Conservation (phyloP, 2,888 invertebrate species). For the Selenia dentaria region DNA sequence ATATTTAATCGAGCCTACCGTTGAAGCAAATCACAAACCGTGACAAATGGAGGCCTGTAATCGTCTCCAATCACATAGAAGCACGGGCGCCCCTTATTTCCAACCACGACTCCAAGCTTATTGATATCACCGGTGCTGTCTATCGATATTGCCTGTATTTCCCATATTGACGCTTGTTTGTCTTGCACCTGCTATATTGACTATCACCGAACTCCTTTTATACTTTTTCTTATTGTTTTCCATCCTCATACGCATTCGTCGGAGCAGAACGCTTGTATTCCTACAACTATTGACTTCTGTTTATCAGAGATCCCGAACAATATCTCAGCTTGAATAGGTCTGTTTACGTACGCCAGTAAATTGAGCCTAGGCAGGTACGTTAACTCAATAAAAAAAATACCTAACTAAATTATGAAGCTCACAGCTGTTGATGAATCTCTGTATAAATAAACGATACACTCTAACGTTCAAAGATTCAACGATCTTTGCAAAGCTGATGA, state of each 20-base stretch:
- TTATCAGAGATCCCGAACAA: conserved; percentile 48
- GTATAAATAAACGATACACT: too few species aligned
- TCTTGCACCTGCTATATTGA: conserved; percentile 64
- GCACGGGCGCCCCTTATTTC: conserved; percentile 60
- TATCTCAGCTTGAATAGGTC: conserved; percentile 47
- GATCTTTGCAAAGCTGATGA: conserved; percentile 3
- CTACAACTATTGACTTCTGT: conserved; percentile 59
- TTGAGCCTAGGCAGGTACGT: conserved; percentile 37
- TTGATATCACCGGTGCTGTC: conserved; percentile 61
- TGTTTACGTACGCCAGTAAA: conserved; percentile 49
- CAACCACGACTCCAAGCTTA: conserved; percentile 50
- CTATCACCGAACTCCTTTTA: conserved; percentile 52
- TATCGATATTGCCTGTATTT: conserved; percentile 47
- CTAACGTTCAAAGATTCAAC: background rate
- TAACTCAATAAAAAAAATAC: conserved; percentile 17
- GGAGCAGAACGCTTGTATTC: conserved; percentile 46
- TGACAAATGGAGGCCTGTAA: conserved; percentile 55
- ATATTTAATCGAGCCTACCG: background rate
- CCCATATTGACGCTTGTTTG: conserved; percentile 72
- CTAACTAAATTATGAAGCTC: too few species aligned
- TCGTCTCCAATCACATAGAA: conserved; percentile 53
- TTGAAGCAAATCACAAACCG: conserved; percentile 7
- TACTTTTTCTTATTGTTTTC: conserved; percentile 57
- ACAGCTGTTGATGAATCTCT: too few species aligned
- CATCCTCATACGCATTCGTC: conserved; percentile 53